phyloP scores from a whole-genome alignment of 2,113 vertebrate species.

The Paramisgurnus dabryanus region DNA sequence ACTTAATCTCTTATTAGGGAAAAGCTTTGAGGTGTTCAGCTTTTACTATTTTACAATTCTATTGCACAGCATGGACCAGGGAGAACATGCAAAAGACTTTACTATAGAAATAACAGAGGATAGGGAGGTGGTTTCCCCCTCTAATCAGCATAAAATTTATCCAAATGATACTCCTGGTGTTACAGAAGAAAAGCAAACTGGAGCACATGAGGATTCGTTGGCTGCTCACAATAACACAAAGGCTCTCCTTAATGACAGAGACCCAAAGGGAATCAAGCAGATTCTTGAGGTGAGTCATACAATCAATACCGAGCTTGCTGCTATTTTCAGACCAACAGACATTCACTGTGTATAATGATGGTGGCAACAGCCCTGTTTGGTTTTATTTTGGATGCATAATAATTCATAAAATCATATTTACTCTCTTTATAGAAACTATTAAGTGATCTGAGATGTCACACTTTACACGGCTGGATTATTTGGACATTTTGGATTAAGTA shows the following conservation, averaged over 20 bases:
- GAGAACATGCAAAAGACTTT: conserved; percentile 23
- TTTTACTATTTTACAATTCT: background rate
- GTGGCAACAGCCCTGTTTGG: background rate
- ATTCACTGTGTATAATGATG: background rate
- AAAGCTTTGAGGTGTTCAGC: background rate
- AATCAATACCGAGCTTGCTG: background rate
- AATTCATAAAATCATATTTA: background rate
- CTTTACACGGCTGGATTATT: too few species aligned
- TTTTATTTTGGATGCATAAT: background rate
- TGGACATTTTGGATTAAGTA: too few species aligned
- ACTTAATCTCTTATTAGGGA: conserved; percentile 31
- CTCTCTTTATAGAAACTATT: too few species aligned
- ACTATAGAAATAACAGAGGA: conserved; percentile 51
- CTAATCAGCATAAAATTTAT: conserved; percentile 13
- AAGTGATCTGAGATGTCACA: too few species aligned
- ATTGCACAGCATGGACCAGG: conserved; percentile 41
- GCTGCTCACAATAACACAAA: conserved; percentile 4
- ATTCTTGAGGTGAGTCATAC: conserved; percentile 63
- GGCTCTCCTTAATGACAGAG: conserved; percentile 56
- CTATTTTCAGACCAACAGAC: background rate
- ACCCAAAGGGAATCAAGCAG: conserved; percentile 64
- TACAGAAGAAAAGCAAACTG: conserved; percentile 13
- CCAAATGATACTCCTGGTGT: conserved; percentile 2
- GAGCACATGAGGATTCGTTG: conserved; percentile 42
- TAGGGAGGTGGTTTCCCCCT: conserved; percentile 4